A percentile compares a stretch with the other conserved stretches of the same genome.
Conservation (phyloP, 2,797 vertebrate species). For the Phataginus tetradactyla region DNA sequence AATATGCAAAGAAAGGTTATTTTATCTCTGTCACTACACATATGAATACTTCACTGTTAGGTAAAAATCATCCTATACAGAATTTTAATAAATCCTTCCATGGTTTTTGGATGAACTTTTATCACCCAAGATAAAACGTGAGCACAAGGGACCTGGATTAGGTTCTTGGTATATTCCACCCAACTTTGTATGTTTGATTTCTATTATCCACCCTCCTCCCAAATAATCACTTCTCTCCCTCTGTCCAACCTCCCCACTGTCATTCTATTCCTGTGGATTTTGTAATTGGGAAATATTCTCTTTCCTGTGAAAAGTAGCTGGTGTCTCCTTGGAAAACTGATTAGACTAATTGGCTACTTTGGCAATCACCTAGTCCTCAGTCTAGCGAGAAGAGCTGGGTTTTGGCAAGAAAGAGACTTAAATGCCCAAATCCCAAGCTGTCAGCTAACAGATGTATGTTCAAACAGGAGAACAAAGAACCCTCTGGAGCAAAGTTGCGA, state of each 20-base stretch:
- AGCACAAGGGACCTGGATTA: not conserved
- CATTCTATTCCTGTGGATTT: constrained; percentile 42
- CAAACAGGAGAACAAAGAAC: constrained; percentile 77
- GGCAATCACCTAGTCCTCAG: constrained; percentile 68
- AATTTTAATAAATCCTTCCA: not conserved
- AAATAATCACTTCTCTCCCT: not conserved
- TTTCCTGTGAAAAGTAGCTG: constrained; percentile 60
- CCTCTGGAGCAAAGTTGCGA: constrained; percentile 67
- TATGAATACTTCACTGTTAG: not conserved
- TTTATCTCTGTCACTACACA: constrained; percentile 21
- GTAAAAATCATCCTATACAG: not conserved
- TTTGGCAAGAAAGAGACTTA: constrained; percentile 73
- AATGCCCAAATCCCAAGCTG: constrained; percentile 76
- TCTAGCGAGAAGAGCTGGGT: constrained; percentile 70
- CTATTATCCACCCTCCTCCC: not conserved
- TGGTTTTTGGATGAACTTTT: not conserved
- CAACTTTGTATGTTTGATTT: not conserved
- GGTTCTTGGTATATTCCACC: not conserved
- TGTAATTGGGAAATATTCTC: constrained; percentile 26
- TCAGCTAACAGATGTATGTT: constrained; percentile 77
- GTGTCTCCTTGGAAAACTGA: constrained; percentile 64
- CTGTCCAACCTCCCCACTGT: not conserved
- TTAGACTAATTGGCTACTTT: constrained; percentile 75
- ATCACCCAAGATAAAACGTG: constrained; percentile 11
- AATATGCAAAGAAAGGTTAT: not conserved